Evolutionary conservation across 2,113 vertebrate genomes (phyloP), one percentile per base, ranked within the genome.

Genomic region (Ornithorhynchus anatinus): DNA sequence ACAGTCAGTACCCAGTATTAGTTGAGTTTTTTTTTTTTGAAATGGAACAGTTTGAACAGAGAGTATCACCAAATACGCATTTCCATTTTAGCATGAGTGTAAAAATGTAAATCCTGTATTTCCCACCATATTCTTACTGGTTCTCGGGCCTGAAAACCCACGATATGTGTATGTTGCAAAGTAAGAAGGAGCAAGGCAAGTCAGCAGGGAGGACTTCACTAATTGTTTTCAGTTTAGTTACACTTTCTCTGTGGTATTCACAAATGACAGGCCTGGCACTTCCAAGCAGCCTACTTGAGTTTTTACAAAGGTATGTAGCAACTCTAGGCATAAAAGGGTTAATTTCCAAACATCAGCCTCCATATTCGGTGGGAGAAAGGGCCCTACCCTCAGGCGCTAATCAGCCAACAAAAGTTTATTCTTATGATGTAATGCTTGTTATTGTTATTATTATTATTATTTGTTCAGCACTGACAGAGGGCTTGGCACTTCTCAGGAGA

Each of bases 381-480:
- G 39, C 57, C 16, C 33, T 38, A 45, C 31, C 10, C 19, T 64
- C 68, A 40, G 45, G 67, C 31, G 56, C 64, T 65, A 57, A 48
- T 64, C 13, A 62, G 35, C 72, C n/a, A 68, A 10, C n/a, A 48
- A 60, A 36, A 40, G 33, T 76, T 67, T 60, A 22, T 64, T 12
- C 48, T 52, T 33, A 38, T 69, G 44, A 45, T 45, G 23, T 58
- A 61, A 57, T 68, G 23, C 20, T 67, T 52, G 13, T 57, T 73
- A 16, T 56, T 81, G 45, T n/a, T n/a, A n/a, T n/a, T n/a, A n/a
- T n/a, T n/a, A 50, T 74, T 72, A 44, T 67, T 71, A 72, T 60
- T 61, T 68, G 20, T 32, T 51, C 44, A 64, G 8, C 22, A 64
- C 22, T 62, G 45, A 50, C 47, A 50, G 45, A 76, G 44, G 11